These are phyloP conservation scores for Eilema depressum DNA, from an alignment of 2,888 invertebrate species.

Conservation along the genomic window DNA sequence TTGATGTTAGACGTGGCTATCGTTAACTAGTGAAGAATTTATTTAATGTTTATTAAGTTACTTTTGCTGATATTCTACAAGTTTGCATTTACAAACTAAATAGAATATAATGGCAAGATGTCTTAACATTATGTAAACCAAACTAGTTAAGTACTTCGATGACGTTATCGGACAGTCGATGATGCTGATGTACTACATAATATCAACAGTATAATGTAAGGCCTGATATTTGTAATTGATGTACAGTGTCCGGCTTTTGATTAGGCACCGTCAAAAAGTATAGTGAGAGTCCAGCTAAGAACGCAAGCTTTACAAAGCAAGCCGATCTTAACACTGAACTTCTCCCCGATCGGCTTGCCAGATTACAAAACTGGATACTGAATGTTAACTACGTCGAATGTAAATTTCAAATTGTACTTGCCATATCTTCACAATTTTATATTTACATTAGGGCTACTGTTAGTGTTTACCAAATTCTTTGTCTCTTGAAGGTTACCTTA, in stretches of 20 bases:
- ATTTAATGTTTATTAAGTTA: conserved; percentile 26
- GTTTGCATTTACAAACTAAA: conserved; percentile 42
- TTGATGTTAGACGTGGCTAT: conserved; percentile 36
- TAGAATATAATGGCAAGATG: conserved; percentile 27
- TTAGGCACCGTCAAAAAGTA: background rate
- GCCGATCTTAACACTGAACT: background rate
- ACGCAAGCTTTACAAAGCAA: background rate
- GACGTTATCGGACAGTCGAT: conserved; percentile 41
- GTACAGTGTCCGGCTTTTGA: background rate
- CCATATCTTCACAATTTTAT: conserved; percentile 22
- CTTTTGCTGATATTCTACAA: conserved; percentile 30
- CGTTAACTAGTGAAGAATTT: conserved; percentile 24
- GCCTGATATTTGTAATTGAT: conserved; percentile 23
- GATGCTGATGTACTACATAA: conserved; percentile 44
- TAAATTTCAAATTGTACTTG: conserved; percentile 32
- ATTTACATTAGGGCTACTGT: conserved; percentile 34
- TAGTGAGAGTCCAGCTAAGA: background rate
- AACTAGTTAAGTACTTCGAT: conserved; percentile 24
- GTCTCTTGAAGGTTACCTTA: conserved; percentile 76
- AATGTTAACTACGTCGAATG: conserved; percentile 22
- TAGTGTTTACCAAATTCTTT: conserved; percentile 52
- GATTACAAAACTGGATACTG: background rate
- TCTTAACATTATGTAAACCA: conserved; percentile 31
- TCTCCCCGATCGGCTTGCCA: background rate
- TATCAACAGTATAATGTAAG: conserved; percentile 38